Percentiles rank a stretch among this genome's conserved stretches.
Conservation (phyloP, 2,797 vertebrate genomes). For the Mus spretus region DNA sequence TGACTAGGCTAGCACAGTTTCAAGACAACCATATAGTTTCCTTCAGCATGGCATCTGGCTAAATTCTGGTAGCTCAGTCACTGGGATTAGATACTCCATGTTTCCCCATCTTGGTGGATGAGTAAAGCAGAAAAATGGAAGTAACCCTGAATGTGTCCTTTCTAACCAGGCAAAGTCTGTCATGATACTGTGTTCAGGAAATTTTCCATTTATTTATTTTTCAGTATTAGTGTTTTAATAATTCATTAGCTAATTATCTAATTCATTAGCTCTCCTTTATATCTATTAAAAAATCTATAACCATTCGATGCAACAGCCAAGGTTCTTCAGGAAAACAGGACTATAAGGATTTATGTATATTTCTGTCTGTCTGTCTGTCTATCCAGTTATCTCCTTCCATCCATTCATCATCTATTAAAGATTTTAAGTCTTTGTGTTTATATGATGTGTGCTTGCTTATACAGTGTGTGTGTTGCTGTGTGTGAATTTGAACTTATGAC, state of each 20-base stretch:
- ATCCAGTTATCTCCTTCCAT: not conserved
- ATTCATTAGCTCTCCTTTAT: not conserved
- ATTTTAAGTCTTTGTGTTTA: not conserved
- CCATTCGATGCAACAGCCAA: not conserved
- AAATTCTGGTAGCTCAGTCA: not conserved
- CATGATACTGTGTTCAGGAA: not conserved
- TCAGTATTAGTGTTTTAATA: not conserved
- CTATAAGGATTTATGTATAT: not conserved
- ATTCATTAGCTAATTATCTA: no score
- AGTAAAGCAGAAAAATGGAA: not conserved
- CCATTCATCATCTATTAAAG: not conserved
- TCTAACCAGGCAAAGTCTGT: not conserved
- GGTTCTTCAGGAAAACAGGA: constrained; percentile 1
- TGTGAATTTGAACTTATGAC: not conserved
- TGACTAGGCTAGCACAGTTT: not conserved
- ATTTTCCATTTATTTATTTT: not conserved
- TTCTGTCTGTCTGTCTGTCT: not conserved
- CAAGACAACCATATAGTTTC: not conserved
- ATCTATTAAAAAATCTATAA: not conserved
- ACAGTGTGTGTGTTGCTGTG: not conserved
- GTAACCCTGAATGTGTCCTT: not conserved
- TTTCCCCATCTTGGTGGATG: not conserved
- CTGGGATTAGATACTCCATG: not conserved
- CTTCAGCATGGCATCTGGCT: not conserved
- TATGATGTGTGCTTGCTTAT: not conserved